A percentile compares a stretch with the other conserved stretches of the same genome.
These are phyloP conservation scores for Archilochus colubris DNA, from an alignment of 2,113 vertebrate genomes.

Conservation along the genomic window DNA sequence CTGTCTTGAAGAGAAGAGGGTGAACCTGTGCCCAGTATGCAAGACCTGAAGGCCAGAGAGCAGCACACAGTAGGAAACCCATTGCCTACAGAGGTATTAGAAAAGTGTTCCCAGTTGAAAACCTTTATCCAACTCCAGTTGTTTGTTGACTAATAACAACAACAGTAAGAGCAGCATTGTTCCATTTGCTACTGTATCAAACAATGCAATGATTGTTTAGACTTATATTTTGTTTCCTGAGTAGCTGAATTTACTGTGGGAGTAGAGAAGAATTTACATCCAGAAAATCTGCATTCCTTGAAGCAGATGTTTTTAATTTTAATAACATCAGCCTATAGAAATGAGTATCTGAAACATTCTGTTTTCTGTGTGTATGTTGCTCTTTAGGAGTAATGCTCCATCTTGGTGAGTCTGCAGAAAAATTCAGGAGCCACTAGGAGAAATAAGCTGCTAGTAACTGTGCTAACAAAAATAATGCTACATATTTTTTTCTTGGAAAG, in stretches of 20 bases:
- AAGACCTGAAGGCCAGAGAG: constrained; percentile 11
- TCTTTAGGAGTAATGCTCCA: constrained; percentile 25
- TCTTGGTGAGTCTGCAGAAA: constrained; percentile 32
- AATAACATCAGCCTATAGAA: constrained; percentile 66
- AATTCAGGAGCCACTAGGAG: constrained; percentile 32
- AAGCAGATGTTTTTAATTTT: constrained; percentile 75
- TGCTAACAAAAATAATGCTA: not conserved
- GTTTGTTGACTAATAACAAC: constrained; percentile 67
- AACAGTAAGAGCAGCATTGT: constrained; percentile 61
- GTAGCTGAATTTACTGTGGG: constrained; percentile 55
- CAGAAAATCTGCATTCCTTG: constrained; percentile 64
- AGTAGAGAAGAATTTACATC: constrained; percentile 64
- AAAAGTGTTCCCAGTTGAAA: constrained; percentile 78
- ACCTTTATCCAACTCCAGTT: constrained; percentile 75
- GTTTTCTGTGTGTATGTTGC: constrained; percentile 18
- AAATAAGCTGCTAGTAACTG: constrained; percentile 34
- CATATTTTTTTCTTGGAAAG: not conserved
- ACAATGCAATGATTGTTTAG: constrained; percentile 66
- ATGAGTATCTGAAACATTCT: constrained; percentile 69
- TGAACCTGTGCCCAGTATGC: not conserved
- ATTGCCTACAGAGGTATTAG: constrained; percentile 73
- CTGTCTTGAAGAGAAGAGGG: not conserved
- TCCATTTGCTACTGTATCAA: constrained; percentile 77
- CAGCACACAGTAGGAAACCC: constrained; percentile 11
- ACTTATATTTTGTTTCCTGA: constrained; percentile 42